phyloP scores from a whole-genome alignment of 2,888 invertebrate genomes.

The Malthinus flaveolus region DNA sequence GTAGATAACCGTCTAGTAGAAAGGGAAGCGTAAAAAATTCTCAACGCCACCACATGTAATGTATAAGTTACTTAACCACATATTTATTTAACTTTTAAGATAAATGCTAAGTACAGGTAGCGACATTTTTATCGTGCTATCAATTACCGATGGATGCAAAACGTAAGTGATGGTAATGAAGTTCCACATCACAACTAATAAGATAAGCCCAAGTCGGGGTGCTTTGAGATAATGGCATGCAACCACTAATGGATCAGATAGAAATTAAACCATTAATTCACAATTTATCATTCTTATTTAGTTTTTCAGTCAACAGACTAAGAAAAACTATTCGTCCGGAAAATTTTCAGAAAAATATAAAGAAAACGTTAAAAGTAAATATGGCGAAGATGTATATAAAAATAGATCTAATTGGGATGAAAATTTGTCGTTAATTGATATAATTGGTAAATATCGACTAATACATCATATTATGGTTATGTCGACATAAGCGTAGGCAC shows the following conservation, averaged over 20 bases:
- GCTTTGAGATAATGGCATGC: constrained; percentile 31
- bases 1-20: too few species aligned
- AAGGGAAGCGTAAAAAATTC: too few species aligned
- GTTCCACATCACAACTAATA: constrained; percentile 30
- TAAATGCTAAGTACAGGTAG: constrained; percentile 44
- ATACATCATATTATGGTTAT: constrained; percentile 12
- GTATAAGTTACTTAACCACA: constrained; percentile 1
- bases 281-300: too few species aligned
- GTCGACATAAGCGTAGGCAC: constrained; percentile 12
- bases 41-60: too few species aligned
- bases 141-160: constrained; percentile 46
- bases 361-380: too few species aligned
- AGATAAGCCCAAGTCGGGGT: constrained; percentile 25
- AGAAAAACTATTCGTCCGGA: neutral
- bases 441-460: constrained; percentile 10
- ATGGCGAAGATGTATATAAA: too few species aligned
- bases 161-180: constrained; percentile 44
- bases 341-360: neutral
- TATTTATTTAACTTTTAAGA: constrained; percentile 1
- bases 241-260: constrained; percentile 44
- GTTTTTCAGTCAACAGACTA: too few species aligned
- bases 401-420: too few species aligned
- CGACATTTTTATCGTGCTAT: constrained; percentile 50
- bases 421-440: constrained; percentile 22
- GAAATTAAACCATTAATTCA: constrained; percentile 15